Evolutionary conservation across 1,140 invertebrate species (phyloP), one percentile per base, ranked within the genome.

Genomic region (Sycophila sp.): DNA sequence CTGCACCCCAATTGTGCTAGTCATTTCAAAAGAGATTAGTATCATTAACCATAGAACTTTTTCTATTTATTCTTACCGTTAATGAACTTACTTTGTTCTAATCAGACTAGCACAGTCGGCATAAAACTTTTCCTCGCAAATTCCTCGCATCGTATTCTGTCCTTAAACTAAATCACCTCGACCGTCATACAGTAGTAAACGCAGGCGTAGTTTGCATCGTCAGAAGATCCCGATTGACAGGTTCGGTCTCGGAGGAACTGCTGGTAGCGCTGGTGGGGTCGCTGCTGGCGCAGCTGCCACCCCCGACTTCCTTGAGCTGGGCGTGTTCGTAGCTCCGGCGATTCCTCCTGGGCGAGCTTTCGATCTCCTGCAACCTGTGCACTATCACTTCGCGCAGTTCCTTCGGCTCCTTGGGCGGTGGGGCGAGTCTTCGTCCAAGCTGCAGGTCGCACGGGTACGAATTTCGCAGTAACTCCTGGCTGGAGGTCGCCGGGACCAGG

Each of bases 261-360:
- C 70, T 63, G 36, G 55, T 72, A 1, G 68, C 74, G 47, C 73
- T 78, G 47, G 53, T 71, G 2, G 47, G 45, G 8, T 73, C 24
- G 24, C 56, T 67, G 71, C 79, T 79, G n/a, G 19, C 32, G 36
- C n/a, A 26, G 36, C 22, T 32, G 34, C 4, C 15, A 24, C 30
- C 34, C 4, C 3, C 26, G 4, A 4, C 36, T 51, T 28, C 36
- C 69, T 79, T 74, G 5, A 79, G 53, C 45, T 78, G 79, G 24
- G 80, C 76, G 30, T 80, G 69, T 63, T 79, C 75, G 74, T 78
- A 79, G 60, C 78, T 77, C 8, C 78, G 69, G 32, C 80, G 69
- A 36, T 78, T 80, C 28, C 72, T 73, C 10, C 75, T 55, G 32
- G 70, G 60, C 2, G 75, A 24, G 51, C 8, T 32, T 28, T 55